A percentile compares a stretch with the other conserved stretches of the same genome.
Evolutionary conservation across 1,140 invertebrate genomes (phyloP).

Genomic region (Mya arenaria): DNA sequence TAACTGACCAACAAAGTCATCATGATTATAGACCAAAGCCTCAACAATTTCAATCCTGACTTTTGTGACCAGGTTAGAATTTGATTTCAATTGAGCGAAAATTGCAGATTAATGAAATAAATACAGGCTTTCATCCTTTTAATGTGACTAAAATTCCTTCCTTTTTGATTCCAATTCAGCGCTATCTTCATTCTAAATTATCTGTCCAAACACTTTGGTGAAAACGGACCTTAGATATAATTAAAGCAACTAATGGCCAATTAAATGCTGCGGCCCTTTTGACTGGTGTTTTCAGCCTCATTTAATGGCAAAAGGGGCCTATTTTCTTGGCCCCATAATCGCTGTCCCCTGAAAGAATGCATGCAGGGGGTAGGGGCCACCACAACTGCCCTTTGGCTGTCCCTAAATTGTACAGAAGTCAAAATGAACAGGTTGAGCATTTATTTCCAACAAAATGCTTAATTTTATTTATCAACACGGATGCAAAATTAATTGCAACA

Average conservation of each 20-base stretch:
- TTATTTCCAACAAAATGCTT: no score
- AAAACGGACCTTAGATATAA: conserved; percentile 36
- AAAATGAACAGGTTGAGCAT: no score
- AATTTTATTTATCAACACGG: no score
- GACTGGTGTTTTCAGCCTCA: background rate
- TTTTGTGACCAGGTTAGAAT: conserved; percentile 22
- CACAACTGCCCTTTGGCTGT: background rate
- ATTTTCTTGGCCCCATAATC: background rate
- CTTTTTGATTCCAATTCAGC: conserved; percentile 24
- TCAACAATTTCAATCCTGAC: conserved; percentile 34
- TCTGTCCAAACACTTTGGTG: conserved; percentile 31
- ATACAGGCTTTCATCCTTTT: conserved; percentile 34
- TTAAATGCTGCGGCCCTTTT: background rate
- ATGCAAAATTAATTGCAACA: no score
- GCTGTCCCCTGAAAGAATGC: background rate
- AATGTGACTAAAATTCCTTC: conserved; percentile 21
- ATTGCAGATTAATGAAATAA: conserved; percentile 49
- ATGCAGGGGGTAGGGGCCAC: background rate
- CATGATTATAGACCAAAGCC: conserved; percentile 17
- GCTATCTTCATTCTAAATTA: conserved; percentile 38
- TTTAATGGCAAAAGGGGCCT: background rate
- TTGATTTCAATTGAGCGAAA: conserved; percentile 24
- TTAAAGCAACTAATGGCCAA: conserved; percentile 28
- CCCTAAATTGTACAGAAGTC: no score
- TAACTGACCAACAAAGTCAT: background rate